A percentile compares a stretch with the other conserved stretches of the same genome.
Conservation (phyloP, 2,888 invertebrate species). For the Chrysina gloriosa region DNA sequence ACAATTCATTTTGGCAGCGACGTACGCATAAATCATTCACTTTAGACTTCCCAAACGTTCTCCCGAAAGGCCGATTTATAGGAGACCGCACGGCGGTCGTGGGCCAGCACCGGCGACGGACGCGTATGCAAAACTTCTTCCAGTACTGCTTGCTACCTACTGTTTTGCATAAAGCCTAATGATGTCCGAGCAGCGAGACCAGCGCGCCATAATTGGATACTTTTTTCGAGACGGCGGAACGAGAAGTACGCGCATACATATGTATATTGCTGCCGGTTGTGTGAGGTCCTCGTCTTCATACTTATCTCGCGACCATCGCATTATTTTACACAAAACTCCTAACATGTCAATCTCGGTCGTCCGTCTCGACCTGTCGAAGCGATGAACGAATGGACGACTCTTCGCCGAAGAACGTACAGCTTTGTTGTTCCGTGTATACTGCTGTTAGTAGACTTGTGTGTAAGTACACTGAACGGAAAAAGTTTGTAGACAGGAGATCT, state of each 20-base stretch:
- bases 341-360: conserved; percentile 28
- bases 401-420: background rate
- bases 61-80: no score
- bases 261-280: conserved; percentile 29
- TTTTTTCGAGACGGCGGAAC: conserved; percentile 4
- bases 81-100: background rate
- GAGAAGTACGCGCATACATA: conserved; percentile 5
- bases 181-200: conserved; percentile 24
- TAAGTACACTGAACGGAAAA: no score
- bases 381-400: conserved; percentile 1
- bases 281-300: conserved; percentile 44
- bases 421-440: conserved; percentile 5
- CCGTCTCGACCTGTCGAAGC: conserved; percentile 18
- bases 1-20: no score
- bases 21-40: no score
- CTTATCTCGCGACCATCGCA: conserved; percentile 42
- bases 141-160: background rate
- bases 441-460: background rate
- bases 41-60: no score
- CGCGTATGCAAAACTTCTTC: conserved; percentile 4
- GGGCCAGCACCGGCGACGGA: background rate
- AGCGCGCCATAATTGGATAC: conserved; percentile 33
- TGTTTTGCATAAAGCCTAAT: conserved; percentile 27
- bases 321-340: conserved; percentile 39
- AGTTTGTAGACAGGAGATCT: no score